Conservation (phyloP, 2,797 vertebrate genomes). For the Acipenser ruthenus region DNA sequence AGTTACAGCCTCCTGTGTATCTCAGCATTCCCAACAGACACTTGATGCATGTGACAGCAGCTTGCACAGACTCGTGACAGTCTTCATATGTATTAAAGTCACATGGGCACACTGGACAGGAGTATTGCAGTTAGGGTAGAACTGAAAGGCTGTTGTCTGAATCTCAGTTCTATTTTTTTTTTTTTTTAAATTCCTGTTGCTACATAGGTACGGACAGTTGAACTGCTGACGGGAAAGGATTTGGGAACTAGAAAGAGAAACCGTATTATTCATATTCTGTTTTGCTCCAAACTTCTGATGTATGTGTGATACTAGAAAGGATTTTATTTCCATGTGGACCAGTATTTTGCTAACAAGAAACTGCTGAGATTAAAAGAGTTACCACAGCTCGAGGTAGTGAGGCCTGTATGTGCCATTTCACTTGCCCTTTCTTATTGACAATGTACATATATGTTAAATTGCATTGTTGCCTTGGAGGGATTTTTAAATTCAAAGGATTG, state of each 20-base stretch:
- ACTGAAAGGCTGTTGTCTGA: too few species aligned
- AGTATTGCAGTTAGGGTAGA: too few species aligned
- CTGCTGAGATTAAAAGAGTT: conserved; percentile 26
- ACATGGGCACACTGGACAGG: too few species aligned
- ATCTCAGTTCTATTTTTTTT: background rate
- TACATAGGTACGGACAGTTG: conserved; percentile 1
- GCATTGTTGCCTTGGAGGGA: too few species aligned
- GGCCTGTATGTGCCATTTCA: conserved; percentile 22
- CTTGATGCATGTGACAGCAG: too few species aligned
- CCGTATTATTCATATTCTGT: conserved; percentile 33
- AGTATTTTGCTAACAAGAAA: conserved; percentile 33
- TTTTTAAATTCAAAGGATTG: too few species aligned
- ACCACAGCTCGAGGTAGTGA: conserved; percentile 12
- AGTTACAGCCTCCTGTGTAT: background rate
- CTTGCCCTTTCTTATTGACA: too few species aligned
- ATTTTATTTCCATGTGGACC: conserved; percentile 42
- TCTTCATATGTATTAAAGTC: too few species aligned
- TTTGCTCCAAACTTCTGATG: conserved; percentile 33
- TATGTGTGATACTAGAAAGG: conserved; percentile 35
- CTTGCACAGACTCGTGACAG: too few species aligned
- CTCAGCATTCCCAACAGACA: too few species aligned
- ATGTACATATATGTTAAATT: too few species aligned
- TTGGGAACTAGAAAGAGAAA: conserved; percentile 26
- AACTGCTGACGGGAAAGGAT: conserved; percentile 16
- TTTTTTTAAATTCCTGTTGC: conserved; percentile 7